These are phyloP conservation scores for Bufo gargarizans DNA, from an alignment of 2,113 vertebrate genomes.

Conservation along the genomic window DNA sequence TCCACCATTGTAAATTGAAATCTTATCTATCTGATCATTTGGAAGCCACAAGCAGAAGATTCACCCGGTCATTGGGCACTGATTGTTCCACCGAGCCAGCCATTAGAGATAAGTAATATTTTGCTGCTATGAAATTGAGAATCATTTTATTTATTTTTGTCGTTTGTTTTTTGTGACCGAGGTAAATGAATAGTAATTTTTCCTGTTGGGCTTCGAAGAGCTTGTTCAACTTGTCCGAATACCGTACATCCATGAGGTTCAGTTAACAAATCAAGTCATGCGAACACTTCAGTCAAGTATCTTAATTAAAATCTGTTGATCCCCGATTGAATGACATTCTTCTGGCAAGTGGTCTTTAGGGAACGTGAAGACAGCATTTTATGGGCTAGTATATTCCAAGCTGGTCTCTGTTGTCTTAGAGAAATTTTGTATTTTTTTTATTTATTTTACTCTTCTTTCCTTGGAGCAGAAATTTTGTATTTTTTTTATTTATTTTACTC, in stretches of 20 bases:
- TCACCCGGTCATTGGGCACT: neutral
- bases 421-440: neutral
- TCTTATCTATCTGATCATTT: conserved; percentile 17
- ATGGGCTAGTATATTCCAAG: neutral
- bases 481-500: neutral
- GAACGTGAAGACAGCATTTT: conserved; percentile 39
- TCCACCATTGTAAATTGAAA: conserved; percentile 23
- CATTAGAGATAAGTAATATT: conserved; percentile 9
- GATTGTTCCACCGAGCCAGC: neutral
- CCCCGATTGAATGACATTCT: conserved; percentile 40
- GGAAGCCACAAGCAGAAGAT: conserved; percentile 8
- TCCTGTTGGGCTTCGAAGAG: neutral
- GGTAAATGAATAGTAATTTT: neutral
- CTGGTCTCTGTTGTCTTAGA: conserved; percentile 11
- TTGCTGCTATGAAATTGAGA: too few relatives aligned
- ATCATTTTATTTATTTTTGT: too few relatives aligned
- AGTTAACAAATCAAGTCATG: conserved; percentile 40
- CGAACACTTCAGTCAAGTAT: conserved; percentile 51
- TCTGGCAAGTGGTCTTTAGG: conserved; percentile 49
- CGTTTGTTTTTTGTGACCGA: neutral
- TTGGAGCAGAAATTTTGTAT: neutral
- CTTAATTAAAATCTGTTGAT: conserved; percentile 57
- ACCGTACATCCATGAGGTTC: neutral
- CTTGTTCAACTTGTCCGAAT: neutral
- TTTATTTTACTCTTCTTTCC: neutral